These are phyloP conservation scores for Lepas anatifera DNA, from an alignment of 2,888 invertebrate genomes.

Conservation along the genomic window DNA sequence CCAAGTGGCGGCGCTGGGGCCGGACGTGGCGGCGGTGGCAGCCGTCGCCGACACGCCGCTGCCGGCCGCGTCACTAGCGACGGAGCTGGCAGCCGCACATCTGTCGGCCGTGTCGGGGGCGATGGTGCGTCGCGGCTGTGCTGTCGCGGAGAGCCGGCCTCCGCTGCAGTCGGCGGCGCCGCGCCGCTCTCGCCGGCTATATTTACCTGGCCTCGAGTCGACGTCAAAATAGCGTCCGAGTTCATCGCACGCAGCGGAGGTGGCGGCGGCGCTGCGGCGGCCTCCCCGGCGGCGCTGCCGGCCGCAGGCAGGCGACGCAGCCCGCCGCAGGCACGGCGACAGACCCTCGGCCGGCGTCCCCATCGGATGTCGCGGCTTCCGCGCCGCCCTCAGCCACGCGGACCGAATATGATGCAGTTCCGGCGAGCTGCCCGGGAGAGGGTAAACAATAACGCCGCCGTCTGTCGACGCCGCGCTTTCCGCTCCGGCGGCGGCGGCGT, in stretches of 20 bases:
- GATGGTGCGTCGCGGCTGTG: not conserved
- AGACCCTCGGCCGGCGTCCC: too few relatives aligned
- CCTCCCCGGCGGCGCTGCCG: not conserved
- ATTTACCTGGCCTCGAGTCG: constrained; percentile 8
- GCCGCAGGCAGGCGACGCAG: too few relatives aligned
- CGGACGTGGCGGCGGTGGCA: not conserved
- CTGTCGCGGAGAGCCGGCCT: not conserved
- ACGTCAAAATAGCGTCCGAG: not conserved
- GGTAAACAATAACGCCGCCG: constrained; percentile 6
- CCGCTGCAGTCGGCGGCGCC: not conserved
- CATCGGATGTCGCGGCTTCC: not conserved
- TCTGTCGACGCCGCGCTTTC: not conserved
- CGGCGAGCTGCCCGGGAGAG: not conserved
- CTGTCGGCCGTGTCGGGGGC: not conserved
- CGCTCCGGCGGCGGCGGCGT: not conserved
- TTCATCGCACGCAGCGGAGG: not conserved
- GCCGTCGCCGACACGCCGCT: not conserved
- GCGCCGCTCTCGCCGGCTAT: not conserved
- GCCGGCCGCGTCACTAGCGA: not conserved
- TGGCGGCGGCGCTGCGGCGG: not conserved
- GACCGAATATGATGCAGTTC: not conserved
- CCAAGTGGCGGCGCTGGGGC: too few relatives aligned
- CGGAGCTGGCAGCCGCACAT: not conserved
- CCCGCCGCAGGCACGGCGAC: too few relatives aligned
- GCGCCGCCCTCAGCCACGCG: too few relatives aligned